Percentiles rank a stretch among this genome's conserved stretches.
Conservation (phyloP, 2,888 invertebrate genomes). For the Leptura quadrifasciata region DNA sequence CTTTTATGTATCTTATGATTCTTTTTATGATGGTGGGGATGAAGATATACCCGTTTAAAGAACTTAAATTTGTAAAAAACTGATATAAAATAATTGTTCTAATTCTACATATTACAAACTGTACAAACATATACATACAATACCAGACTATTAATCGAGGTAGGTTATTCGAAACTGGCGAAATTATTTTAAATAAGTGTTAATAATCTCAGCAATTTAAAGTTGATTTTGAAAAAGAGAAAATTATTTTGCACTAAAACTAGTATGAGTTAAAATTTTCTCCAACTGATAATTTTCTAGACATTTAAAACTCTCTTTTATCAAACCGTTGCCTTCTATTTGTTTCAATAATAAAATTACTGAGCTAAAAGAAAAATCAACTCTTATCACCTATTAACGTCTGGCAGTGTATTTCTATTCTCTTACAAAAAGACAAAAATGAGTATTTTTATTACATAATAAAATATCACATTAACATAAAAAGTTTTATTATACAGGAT, state of each 20-base stretch:
- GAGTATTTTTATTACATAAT: conserved; percentile 7
- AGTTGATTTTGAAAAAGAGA: not conserved
- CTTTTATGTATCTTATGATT: not conserved
- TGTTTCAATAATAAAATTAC: too few species aligned
- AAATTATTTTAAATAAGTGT: not conserved
- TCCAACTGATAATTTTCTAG: not conserved
- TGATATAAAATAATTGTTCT: conserved; percentile 1
- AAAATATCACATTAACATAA: not conserved
- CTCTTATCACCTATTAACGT: not conserved
- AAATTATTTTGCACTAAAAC: not conserved
- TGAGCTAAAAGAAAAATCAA: not conserved
- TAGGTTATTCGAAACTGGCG: not conserved
- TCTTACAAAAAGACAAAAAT: not conserved
- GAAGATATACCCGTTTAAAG: conserved; percentile 18
- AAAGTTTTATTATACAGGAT: not conserved
- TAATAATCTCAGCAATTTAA: not conserved
- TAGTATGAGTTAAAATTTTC: too few species aligned
- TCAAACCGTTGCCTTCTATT: too few species aligned
- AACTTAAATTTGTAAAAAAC: not conserved
- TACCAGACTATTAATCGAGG: not conserved
- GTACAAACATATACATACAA: not conserved
- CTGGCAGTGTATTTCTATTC: not conserved
- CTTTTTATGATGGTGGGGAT: conserved; percentile 3
- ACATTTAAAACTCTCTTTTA: too few species aligned
- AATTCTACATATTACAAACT: conserved; percentile 6